Conservation (phyloP, 2,113 vertebrate species). For the Otus sunia region DNA sequence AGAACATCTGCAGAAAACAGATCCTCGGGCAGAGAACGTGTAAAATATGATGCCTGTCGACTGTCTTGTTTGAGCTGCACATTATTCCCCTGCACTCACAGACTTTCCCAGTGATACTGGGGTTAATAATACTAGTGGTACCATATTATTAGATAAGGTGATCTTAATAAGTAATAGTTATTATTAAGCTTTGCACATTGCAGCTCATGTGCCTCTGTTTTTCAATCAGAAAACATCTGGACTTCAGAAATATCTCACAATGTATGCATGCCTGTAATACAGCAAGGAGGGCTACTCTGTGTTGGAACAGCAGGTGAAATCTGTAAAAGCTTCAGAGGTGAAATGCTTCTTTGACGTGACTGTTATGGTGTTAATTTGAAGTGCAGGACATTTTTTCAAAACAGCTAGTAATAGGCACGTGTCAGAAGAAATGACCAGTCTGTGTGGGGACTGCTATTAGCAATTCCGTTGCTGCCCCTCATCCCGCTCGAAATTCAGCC, state of each 20-base stretch:
- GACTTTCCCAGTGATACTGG: neutral
- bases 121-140: neutral
- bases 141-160: neutral
- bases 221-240: neutral
- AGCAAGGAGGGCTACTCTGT: neutral
- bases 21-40: neutral
- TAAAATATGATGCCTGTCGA: neutral
- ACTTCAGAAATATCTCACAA: neutral
- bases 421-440: neutral
- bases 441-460: neutral
- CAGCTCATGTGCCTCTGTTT: neutral
- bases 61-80: neutral
- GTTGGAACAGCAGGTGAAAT: neutral
- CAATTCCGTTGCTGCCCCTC: neutral
- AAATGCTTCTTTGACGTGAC: neutral
- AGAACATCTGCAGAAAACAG: conserved; percentile 4
- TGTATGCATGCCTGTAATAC: neutral
- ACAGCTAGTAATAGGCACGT: neutral
- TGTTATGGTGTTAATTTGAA: neutral
- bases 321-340: neutral
- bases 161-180: neutral
- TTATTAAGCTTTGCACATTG: neutral
- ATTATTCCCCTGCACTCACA: neutral
- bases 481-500: neutral
- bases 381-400: neutral